phyloP scores from a whole-genome alignment of 2,888 invertebrate species.

The Lasioglossum pauxillum region DNA sequence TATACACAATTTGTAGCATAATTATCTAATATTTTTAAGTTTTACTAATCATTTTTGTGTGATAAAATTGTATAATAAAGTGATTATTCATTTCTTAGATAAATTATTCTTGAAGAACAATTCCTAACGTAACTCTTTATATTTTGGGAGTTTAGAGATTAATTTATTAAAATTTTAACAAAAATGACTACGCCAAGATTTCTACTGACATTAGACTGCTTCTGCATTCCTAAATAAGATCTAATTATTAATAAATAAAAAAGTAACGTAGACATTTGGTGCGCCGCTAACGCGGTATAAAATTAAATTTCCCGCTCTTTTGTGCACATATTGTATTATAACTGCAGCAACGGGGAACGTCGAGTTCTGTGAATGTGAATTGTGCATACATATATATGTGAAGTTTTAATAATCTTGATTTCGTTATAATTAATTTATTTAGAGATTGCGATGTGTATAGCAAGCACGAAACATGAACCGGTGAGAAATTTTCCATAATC shows the following conservation, averaged over 20 bases:
- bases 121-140: not conserved
- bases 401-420: constrained; percentile 22
- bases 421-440: constrained; percentile 34
- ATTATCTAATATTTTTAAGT: constrained; percentile 44
- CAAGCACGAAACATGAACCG: constrained; percentile 33
- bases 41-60: constrained; percentile 39
- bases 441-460: constrained; percentile 34
- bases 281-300: not conserved
- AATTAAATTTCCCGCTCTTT: constrained; percentile 53
- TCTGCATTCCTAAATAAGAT: not conserved
- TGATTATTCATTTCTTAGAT: constrained; percentile 48
- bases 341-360: constrained; percentile 17
- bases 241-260: not conserved
- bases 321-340: constrained; percentile 23
- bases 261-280: not conserved
- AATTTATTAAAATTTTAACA: not conserved
- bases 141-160: not conserved
- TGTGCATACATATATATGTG: not conserved
- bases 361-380: constrained; percentile 21
- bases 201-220: not conserved
- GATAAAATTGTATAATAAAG: constrained; percentile 56
- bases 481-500: constrained; percentile 23
- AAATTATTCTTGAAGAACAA: constrained; percentile 39
- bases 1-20: constrained; percentile 42
- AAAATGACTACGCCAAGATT: not conserved